Base-by-base conservation (phyloP, 2,888 invertebrate genomes). In the Lasius fuliginosus region DNA sequence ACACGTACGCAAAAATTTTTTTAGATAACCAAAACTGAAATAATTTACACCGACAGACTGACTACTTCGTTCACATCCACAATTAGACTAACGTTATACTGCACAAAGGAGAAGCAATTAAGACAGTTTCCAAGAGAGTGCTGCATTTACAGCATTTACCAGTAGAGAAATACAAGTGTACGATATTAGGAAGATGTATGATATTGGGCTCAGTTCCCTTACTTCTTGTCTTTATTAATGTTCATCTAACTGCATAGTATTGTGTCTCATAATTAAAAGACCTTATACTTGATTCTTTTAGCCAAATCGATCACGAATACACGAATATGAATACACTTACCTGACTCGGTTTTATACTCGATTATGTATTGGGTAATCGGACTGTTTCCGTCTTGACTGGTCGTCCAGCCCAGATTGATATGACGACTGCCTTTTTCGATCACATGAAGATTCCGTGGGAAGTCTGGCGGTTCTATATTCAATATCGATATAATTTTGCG, bases 301-400 rank as follows among this genome's bases (percentile, higher is more conserved):
- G 15, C 60, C 12, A 27, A 15, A 0, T 73, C 3, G n/a, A 62
- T 46, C 9, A 30, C 4, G 5, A 36, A 36, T 36, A 36, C 5
- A 36, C 36, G 4, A 23, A 65, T 11, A 68, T 9, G 15, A 69
- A 67, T 58, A 49, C 68, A 86, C 91, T 93, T 96, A 97, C 97
- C 97, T 95, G 97, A 96, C 85, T 97, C 97, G 93, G 97, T 97
- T 94, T 98, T 99, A 94, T 98, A 98, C 95, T 98, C 98, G 53
- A 99, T 97, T 86, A 98, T 97, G 94, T 98, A 99, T 94, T 97
- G 97, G 85, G 97, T 97, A 87, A 99, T 97, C 40, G 98, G 98
- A 94, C 98, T 98, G 92, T 98, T 98, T 85, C 98, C 98, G 88
- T 98, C 97, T 93, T 98, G 98, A 12, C 98, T 98, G 90, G 97